A percentile compares a stretch with the other conserved stretches of the same genome.
phyloP scores from a whole-genome alignment of 1,140 invertebrate genomes.

The Riptortus pedestris region DNA sequence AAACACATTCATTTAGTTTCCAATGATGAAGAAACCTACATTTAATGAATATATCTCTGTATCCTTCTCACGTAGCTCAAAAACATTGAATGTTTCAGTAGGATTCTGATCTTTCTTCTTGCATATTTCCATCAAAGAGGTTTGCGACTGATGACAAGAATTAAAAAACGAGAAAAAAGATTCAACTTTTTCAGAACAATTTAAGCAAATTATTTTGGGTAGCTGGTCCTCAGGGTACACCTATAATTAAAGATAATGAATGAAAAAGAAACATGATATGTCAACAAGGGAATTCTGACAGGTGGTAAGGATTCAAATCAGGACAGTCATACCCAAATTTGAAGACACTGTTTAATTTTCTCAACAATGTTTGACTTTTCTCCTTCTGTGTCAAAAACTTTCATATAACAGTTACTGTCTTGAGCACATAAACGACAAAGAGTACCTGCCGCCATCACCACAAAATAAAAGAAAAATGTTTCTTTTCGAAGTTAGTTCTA shows the following conservation, averaged over 20 bases:
- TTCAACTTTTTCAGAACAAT: slow-evolving; percentile 31
- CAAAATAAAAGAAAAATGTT: not conserved
- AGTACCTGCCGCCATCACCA: slow-evolving; percentile 33
- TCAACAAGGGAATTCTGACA: not conserved
- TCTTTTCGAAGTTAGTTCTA: too few species aligned
- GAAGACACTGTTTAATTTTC: slow-evolving; percentile 42
- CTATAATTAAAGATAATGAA: slow-evolving; percentile 25
- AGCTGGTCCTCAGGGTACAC: slow-evolving; percentile 30
- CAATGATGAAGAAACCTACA: not conserved
- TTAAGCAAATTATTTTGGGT: slow-evolving; percentile 31
- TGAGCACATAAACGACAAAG: slow-evolving; percentile 29
- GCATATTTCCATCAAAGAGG: slow-evolving; percentile 21
- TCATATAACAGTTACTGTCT: slow-evolving; percentile 29
- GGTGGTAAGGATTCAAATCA: too few species aligned
- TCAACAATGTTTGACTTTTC: slow-evolving; percentile 38
- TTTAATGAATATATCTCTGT: not conserved
- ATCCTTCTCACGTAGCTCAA: not conserved
- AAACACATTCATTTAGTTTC: not conserved
- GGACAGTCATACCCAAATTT: slow-evolving; percentile 41
- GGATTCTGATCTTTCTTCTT: slow-evolving; percentile 10
- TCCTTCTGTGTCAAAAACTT: slow-evolving; percentile 40
- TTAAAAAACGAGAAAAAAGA: slow-evolving; percentile 28
- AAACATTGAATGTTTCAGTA: not conserved
- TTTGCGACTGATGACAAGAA: slow-evolving; percentile 23
- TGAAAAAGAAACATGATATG: too few species aligned